A percentile compares a stretch with the other conserved stretches of the same genome.
Conservation (phyloP, 2,888 invertebrate species). For the Pinctada fucata region DNA sequence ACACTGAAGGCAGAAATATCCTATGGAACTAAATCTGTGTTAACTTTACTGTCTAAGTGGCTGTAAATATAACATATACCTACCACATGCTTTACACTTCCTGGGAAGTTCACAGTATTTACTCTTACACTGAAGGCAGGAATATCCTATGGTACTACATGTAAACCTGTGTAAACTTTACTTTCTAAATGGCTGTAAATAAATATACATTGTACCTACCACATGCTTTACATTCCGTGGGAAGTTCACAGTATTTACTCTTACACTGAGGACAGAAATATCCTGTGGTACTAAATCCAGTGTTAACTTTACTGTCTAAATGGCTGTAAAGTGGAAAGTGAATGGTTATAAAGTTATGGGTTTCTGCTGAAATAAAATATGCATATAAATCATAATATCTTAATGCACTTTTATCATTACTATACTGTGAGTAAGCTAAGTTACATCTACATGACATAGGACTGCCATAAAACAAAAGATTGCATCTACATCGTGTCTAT, state of each 20-base stretch:
- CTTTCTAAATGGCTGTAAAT: constrained; percentile 87
- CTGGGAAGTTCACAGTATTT: constrained; percentile 99
- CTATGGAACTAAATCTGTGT: constrained; percentile 72
- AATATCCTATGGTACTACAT: constrained; percentile 77
- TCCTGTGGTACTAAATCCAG: constrained; percentile 74
- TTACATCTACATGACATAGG: too few relatives aligned
- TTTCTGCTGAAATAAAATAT: neutral
- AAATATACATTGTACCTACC: constrained; percentile 78
- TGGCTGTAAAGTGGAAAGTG: constrained; percentile 81
- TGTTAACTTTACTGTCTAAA: constrained; percentile 80
- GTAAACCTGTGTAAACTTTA: constrained; percentile 66
- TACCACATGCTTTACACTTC: constrained; percentile 93
- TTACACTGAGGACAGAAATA: constrained; percentile 87
- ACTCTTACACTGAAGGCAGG: constrained; percentile 90
- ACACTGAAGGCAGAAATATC: constrained; percentile 86
- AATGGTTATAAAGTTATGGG: neutral
- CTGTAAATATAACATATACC: constrained; percentile 81
- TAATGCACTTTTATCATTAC: too few relatives aligned
- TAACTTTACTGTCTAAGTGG: constrained; percentile 83
- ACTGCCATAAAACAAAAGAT: too few relatives aligned
- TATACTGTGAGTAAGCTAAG: too few relatives aligned
- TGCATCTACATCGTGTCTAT: too few relatives aligned
- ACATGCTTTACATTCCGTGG: constrained; percentile 97
- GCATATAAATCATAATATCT: neutral
- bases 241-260: constrained; percentile 98